These are phyloP conservation scores for Drosophila parabipectinata DNA, from an alignment of 1,140 invertebrate species.

Conservation along the genomic window DNA sequence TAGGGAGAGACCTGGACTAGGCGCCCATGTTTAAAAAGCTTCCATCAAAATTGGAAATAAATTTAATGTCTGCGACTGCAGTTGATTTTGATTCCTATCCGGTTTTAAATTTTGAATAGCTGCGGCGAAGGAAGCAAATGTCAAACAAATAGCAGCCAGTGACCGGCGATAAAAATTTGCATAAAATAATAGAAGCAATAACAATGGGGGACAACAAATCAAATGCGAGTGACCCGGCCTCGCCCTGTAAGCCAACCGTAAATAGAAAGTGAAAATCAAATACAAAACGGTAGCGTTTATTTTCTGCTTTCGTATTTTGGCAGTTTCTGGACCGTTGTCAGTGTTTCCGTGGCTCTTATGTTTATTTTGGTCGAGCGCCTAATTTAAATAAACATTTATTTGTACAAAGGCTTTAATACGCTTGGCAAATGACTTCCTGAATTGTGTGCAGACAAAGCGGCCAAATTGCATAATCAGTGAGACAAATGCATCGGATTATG, in stretches of 20 bases:
- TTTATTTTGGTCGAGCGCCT: conserved; percentile 69
- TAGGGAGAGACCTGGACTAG: not conserved
- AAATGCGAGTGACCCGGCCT: conserved; percentile 41
- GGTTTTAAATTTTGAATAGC: conserved; percentile 1
- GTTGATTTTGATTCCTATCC: not conserved
- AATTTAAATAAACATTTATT: conserved; percentile 83
- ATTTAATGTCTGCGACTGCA: not conserved
- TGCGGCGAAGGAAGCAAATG: conserved; percentile 1
- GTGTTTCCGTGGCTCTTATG: conserved; percentile 25
- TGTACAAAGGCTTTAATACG: conserved; percentile 73
- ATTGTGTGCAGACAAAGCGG: conserved; percentile 31
- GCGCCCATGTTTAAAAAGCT: not conserved
- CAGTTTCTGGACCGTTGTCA: conserved; percentile 22
- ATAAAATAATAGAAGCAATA: conserved; percentile 70
- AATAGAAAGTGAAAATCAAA: conserved; percentile 76
- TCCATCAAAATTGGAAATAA: not conserved
- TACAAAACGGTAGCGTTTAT: conserved; percentile 70
- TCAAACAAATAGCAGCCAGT: conserved; percentile 13
- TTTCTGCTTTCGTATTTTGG: conserved; percentile 22
- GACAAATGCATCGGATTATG: conserved; percentile 77
- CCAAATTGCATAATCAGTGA: conserved; percentile 76
- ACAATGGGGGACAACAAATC: conserved; percentile 53
- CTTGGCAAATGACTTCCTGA: conserved; percentile 77
- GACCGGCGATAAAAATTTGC: conserved; percentile 49
- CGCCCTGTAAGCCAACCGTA: conserved; percentile 29